Base-by-base conservation (phyloP, 2,888 invertebrate genomes). In the Teleiodes luculella region DNA sequence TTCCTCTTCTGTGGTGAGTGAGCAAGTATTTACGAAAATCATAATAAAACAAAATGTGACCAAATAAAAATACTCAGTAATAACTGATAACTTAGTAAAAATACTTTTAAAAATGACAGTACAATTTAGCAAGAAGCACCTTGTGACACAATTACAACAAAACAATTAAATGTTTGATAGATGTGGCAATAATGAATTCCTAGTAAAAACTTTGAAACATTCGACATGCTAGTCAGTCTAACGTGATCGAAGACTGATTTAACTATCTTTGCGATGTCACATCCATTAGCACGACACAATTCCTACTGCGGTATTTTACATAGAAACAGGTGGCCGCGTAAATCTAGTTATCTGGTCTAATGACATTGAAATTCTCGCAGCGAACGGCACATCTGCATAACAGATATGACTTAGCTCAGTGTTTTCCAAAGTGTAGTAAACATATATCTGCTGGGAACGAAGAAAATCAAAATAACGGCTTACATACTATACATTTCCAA, bases 271-370 rank as follows among this genome's bases (percentile, higher is more conserved):
- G n/a, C 7, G 4, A 4, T 28, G 43, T 20, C 28, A n/a, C 20
- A 43, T 43, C 28, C 28, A 28, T 41, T 20, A 41, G 11, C 18
- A 18, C 11, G 39, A 41, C 39, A 43, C 13, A 33, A 33, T 11
- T 33, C 2, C 10, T 43, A 20, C 20, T 28, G 1, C n/a, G 13
- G 3, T 18, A 48, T 37, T 51, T 37, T 51, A 47, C 41, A 63
- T 63, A 58, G 46, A 37, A 61, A 65, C 70, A 74, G 73, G 71
- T 76, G 73, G 59, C 55, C 55, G 52, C 55, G 59, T 64, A 58
- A 69, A 67, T 68, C 65, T 63, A 65, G 62, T 61, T 61, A 72
- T 68, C 65, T 68, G 59, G 68, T 63, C 64, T 69, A 75, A 68
- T 72, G 66, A 65, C 70, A 66, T 65, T 72, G 66, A 65, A 69